A percentile compares a stretch with the other conserved stretches of the same genome.
These are phyloP conservation scores for Drosophila guanche DNA, from an alignment of 1,140 invertebrate genomes.

Conservation along the genomic window DNA sequence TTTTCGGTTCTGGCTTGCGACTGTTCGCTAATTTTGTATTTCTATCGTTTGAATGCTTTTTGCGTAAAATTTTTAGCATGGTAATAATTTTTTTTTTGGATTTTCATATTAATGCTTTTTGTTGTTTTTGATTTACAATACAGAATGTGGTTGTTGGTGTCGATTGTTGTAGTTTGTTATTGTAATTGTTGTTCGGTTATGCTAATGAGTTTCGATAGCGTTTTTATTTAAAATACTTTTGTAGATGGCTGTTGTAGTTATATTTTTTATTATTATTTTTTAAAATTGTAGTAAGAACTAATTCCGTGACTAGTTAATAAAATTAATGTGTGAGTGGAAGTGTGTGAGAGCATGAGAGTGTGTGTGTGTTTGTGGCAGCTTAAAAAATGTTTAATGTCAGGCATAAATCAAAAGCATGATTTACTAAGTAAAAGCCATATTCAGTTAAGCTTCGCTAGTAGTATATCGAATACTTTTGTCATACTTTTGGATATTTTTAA, in stretches of 20 bases:
- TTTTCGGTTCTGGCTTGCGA: constrained; percentile 33
- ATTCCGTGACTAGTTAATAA: constrained; percentile 67
- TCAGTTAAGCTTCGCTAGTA: constrained; percentile 64
- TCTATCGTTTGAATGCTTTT: constrained; percentile 22
- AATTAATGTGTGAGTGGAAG: constrained; percentile 46
- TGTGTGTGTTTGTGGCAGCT: constrained; percentile 27
- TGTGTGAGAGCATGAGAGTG: constrained; percentile 21
- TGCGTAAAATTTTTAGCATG: constrained; percentile 40
- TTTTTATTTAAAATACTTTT: constrained; percentile 57
- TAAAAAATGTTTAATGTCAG: constrained; percentile 68
- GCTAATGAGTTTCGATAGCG: constrained; percentile 69
- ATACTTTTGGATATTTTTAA: constrained; percentile 25
- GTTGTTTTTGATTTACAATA: constrained; percentile 57
- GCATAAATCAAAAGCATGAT: constrained; percentile 79
- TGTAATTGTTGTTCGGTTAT: constrained; percentile 33
- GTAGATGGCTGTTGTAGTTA: constrained; percentile 44
- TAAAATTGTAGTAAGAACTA: constrained; percentile 62
- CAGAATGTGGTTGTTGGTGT: constrained; percentile 53
- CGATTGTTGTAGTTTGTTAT: constrained; percentile 15
- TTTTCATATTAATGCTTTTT: constrained; percentile 55
- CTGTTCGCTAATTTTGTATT: constrained; percentile 32
- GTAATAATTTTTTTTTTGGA: constrained; percentile 34
- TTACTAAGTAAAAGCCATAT: constrained; percentile 75
- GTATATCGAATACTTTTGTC: constrained; percentile 36
- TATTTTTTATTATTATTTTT: constrained; percentile 22